Base-by-base conservation (phyloP, 2,113 vertebrate genomes). In the Elanus axillaris region DNA sequence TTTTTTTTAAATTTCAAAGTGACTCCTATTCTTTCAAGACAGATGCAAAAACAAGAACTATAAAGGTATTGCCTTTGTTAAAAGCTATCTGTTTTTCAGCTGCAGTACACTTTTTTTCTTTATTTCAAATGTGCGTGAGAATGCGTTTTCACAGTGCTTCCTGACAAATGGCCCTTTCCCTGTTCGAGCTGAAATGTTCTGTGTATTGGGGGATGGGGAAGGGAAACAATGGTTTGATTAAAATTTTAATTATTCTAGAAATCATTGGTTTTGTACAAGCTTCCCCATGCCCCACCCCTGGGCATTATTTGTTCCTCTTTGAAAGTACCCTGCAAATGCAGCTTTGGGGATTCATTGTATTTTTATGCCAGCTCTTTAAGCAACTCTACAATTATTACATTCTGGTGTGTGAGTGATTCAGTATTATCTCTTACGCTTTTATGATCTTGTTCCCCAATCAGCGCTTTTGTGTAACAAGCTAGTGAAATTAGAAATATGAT, bases 401-500 rank as follows among this genome's bases (percentile, higher is more conserved):
- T 89, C 36, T 64, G 43, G 62, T 71, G 38, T 93, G 74, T 76
- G 79, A 97, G 63, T 96, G 74, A 93, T 81, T 96, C 86, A 87
- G 92, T 93, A 93, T 94, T 96, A 96, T 96, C 95, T 97, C 87
- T 60, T 47, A 93, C 82, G 86, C 74, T 96, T 96, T 95, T 90
- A 88, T 7, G 52, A 94, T 95, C 93, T 90, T 96, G 78, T 83
- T 98, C 87, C 81, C 95, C 75, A 89, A 64, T 95, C 96, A 93
- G 38, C 7, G 19, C 75, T 98, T 95, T 97, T 96, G 50, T 96
- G 75, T 91, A 95, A 93, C 79, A 96, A 98, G 88, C 38, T 69
- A 53, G 78, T 95, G 80, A 97, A 98, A 97, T 98, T 98, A 95
- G 94, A 92, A 96, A 97, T 97, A 95, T 96, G 96, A 97, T 96